Evolutionary conservation across 2,888 invertebrate genomes (phyloP), one percentile per base, ranked within the genome.

Genomic region (Ophion slaviceki): DNA sequence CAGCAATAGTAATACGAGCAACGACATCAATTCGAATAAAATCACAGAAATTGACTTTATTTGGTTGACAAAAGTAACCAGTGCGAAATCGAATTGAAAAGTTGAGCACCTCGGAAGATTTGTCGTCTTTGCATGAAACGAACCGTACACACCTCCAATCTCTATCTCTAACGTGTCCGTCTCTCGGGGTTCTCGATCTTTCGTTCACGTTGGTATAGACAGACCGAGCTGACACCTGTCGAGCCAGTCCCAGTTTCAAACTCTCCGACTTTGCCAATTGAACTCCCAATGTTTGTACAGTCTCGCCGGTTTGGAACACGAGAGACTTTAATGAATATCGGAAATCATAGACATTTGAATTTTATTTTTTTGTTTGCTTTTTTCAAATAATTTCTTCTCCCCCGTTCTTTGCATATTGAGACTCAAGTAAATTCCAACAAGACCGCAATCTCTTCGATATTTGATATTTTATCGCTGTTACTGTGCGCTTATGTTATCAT

Each of bases 191-290:
- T 66, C 82, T 70, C 79, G 68, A 62, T 82, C 68, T 64, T 64
- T 57, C 61, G 62, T 72, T 74, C 17, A 53, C 53, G 53, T 53
- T 53, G 17, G 68, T 80, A 84, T 82, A 67, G 82, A 80, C 82
- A 80, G 71, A 71, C 47, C 80, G 72, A 85, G 76, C 85, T 80
- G 85, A 85, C 85, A 85, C 85, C 85, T 85, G 85, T 85, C 85
- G 85, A 82, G 80, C 71, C 76, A 28, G 79, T 82, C 70, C 82
- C 85, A 82, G 82, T 82, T 75, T 61, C 62, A 67, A 80, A 67
- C 82, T 59, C 74, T 71, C 76, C 20, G 47, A 53, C 64, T 71
- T 80, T 67, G 64, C 82, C 72, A 76, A 80, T 85, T 82, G 70
- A 75, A 71, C 77, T 61, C 62, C 77, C 75, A 84, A 80, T 84